Evolutionary conservation across 92 coral and sea anemone species (phyloP).

Genomic region (Phenganax subtilis): DNA sequence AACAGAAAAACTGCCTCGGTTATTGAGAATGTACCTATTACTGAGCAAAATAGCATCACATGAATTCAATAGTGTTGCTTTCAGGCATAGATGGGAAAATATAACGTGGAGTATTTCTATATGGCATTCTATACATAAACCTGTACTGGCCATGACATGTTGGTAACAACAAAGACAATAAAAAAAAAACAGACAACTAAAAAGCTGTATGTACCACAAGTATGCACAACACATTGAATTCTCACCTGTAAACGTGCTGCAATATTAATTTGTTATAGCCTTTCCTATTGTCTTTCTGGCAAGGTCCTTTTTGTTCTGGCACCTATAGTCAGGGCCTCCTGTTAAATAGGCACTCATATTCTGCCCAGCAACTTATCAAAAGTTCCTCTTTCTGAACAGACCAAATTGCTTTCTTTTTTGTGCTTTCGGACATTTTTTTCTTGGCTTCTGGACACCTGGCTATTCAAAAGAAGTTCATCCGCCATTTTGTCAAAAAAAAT

Average conservation of each 20-base stretch:
- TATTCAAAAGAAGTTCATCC: too few relatives aligned
- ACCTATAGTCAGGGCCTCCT: neutral
- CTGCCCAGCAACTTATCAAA: slow-evolving; percentile 39
- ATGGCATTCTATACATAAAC: too few relatives aligned
- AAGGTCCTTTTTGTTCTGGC: neutral
- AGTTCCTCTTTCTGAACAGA: slow-evolving; percentile 61
- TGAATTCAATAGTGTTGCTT: too few relatives aligned
- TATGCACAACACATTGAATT: neutral
- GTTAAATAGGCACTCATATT: slow-evolving; percentile 1
- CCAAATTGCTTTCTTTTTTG: slow-evolving; percentile 34
- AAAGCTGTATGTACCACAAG: neutral
- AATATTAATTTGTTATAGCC: neutral
- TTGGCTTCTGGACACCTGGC: too few relatives aligned
- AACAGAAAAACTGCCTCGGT: slow-evolving; percentile 22
- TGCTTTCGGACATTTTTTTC: neutral
- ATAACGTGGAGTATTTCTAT: too few relatives aligned
- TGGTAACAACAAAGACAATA: neutral
- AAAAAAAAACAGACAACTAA: neutral
- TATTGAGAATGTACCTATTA: neutral
- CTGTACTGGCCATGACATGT: too few relatives aligned
- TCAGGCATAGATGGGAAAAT: too few relatives aligned
- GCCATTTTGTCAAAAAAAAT: neutral
- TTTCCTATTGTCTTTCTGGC: neutral
- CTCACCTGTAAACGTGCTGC: slow-evolving; percentile 13
- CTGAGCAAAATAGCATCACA: too few relatives aligned